Conservation (phyloP, 2,113 vertebrate genomes). For the Crotalus helleri region DNA sequence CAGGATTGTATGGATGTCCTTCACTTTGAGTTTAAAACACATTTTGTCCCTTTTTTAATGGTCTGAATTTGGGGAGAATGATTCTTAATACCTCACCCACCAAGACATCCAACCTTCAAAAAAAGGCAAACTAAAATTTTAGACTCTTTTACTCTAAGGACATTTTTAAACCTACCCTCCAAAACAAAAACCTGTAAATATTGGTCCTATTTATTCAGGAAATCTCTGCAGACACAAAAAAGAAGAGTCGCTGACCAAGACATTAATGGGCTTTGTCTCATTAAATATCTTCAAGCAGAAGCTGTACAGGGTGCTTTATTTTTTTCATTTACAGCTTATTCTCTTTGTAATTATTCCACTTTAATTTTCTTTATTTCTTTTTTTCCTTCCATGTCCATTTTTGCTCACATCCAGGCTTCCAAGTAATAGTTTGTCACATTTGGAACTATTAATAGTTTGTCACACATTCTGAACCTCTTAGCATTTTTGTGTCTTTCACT, state of each 20-base stretch:
- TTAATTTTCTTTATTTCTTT: not conserved
- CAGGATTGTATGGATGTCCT: not conserved
- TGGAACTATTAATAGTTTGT: not conserved
- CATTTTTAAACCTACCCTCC: not conserved
- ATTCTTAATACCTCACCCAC: not conserved
- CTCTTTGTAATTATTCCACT: not conserved
- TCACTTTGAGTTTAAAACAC: not conserved
- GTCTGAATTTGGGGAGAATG: not conserved
- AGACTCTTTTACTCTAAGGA: not conserved
- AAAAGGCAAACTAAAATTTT: not conserved
- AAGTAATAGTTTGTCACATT: not conserved
- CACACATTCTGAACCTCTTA: not conserved
- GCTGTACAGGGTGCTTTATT: not conserved
- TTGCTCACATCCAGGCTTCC: not conserved
- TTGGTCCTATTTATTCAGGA: not conserved
- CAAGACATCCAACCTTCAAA: not conserved
- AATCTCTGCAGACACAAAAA: not conserved
- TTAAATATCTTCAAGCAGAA: not conserved
- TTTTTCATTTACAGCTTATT: not conserved
- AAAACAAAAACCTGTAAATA: not conserved
- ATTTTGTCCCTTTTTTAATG: not conserved
- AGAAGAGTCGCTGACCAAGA: not conserved
- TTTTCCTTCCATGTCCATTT: not conserved
- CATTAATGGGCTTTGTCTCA: not conserved
- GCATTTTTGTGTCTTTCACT: not conserved